Base-by-base conservation (phyloP, 2,797 vertebrate species). In the Gymnothorax javanicus region DNA sequence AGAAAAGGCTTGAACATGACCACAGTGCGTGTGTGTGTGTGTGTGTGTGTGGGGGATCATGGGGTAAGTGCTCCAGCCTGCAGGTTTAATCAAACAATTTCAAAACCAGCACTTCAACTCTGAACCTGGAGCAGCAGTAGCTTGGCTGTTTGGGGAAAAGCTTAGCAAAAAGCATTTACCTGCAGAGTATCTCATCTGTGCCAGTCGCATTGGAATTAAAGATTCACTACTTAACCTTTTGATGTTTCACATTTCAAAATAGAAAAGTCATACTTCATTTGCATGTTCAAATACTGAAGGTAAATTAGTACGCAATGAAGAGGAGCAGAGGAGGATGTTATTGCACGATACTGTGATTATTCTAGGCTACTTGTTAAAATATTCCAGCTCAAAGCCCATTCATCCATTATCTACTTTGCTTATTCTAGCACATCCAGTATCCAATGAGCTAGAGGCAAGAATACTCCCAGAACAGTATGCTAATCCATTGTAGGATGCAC, bases 101-200 rank as follows among this genome's bases (percentile, higher is more conserved):
- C 64, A 69, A 86, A 87, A 86, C 86, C 85, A 88, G 86, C 86
- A 57, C 83, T 90, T 90, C 85, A 77, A 12, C 17, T 88, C 60
- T 90, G 83, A 87, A 89, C 59, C 83, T 27, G 4, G 62, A 54
- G 77, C 52, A 1, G 50, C 77, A 54, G 77, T 20, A 9, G 50
- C 52, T 17, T 56, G 13, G 52, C 77, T 81, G 50, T 81, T 81
- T 81, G 17, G 50, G 52, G 56, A 81, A 81, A 81, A 52, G 77
- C 23, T 81, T 56, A 54, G 52, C 50, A 56, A 52, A 81, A 81
- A 3, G 77, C 20, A 52, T 52, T 81, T 81, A 81, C 77, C 52
- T 52, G 54, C 52, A 15, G 50, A 56, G 50, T 56, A 81, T 23
- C 50, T 81, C 52, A 11, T 81, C 77, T 7, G 7, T n/a, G 77